Evolutionary conservation across 2,888 invertebrate genomes (phyloP), one percentile per base, ranked within the genome.

Genomic region (Teleiodes luculella): DNA sequence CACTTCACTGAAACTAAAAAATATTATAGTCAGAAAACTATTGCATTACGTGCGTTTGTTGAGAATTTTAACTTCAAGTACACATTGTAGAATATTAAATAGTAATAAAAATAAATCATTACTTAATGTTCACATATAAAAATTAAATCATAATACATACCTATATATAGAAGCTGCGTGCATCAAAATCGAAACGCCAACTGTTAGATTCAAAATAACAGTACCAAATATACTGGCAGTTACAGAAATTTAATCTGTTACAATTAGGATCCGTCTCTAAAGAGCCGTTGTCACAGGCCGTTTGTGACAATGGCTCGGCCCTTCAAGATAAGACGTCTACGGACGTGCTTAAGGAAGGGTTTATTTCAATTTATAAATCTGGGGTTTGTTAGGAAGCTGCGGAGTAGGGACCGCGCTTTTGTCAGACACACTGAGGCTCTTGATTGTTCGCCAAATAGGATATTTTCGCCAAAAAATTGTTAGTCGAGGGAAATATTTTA

Each of bases 291-390:
- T 46, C 16, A 47, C 39, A 41, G 41, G 3, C 52, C 55, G 49
- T 56, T 52, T 28, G 52, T 33, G 48, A 48, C 48, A 52, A 55
- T 52, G 24, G 50, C 55, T 51, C 8, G 31, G 52, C 47, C 37
- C 14, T 47, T 41, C 31, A 18, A 37, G 48, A 48, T 53, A 54
- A 54, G 54, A 54, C 30, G 35, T 33, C 41, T 39, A 36, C 13
- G 46, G 28, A 54, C 49, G 54, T 54, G 54, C 37, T 50, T 43
- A 16, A 36, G 45, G 43, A 51, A 51, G 51, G 31, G 46, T 43
- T 55, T 46, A 46, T 55, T 51, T 45, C 55, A 55, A 55, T 55
- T 55, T 55, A 55, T 50, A 54, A 54, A 54, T 54, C 54, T 45
- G 16, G 28, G 30, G 16, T 41, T 49, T 45, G 37, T 28, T 13